Evolutionary conservation across 2,888 invertebrate species (phyloP).

Genomic region (Latheticus oryzae): DNA sequence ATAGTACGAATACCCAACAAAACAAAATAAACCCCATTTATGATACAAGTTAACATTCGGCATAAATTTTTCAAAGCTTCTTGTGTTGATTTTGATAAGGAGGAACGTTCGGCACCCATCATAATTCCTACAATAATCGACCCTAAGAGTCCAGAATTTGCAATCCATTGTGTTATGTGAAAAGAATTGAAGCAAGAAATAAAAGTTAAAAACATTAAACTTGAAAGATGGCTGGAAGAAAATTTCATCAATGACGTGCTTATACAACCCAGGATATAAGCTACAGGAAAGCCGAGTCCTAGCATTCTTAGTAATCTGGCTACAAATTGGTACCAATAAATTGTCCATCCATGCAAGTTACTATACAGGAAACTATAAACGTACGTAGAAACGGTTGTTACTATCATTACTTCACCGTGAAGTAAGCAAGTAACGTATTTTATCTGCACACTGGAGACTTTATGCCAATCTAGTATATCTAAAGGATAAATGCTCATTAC

Average conservation of each 20-base stretch:
- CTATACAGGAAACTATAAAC: background rate
- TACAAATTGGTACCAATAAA: conserved; percentile 14
- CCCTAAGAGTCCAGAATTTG: too few relatives aligned
- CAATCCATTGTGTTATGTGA: too few relatives aligned
- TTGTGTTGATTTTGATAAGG: background rate
- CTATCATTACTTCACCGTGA: background rate
- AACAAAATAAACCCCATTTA: background rate
- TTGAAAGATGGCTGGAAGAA: background rate
- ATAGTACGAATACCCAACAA: background rate
- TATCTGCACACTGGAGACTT: background rate
- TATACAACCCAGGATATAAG: conserved; percentile 2
- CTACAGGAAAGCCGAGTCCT: conserved; percentile 1
- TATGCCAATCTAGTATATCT: background rate
- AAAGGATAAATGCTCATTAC: background rate
- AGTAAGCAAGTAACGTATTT: background rate
- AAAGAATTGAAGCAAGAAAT: background rate
- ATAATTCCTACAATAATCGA: too few relatives aligned
- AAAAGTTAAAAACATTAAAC: conserved; percentile 4
- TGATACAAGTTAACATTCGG: too few relatives aligned
- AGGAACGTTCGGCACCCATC: background rate
- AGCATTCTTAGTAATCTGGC: background rate
- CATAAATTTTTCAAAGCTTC: too few relatives aligned
- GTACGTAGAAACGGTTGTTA: background rate
- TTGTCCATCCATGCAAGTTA: background rate
- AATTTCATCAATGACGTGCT: conserved; percentile 3